Percentiles rank a stretch among this genome's conserved stretches.
These are phyloP conservation scores for Drosophila arizonae DNA, from an alignment of 1,140 invertebrate species.

Conservation along the genomic window DNA sequence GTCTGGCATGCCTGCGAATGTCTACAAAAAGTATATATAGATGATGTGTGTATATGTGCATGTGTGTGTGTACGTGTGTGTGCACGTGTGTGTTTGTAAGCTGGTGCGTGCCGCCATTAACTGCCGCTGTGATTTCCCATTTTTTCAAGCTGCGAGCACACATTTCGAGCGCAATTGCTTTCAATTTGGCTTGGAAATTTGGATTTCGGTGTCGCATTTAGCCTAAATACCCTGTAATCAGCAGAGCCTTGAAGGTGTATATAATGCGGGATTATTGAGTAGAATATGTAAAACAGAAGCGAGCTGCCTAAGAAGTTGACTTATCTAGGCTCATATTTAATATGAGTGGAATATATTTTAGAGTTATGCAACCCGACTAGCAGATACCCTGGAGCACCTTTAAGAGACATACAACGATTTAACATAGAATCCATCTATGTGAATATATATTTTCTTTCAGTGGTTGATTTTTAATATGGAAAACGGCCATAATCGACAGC, in stretches of 20 bases:
- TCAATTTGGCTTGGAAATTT: slow-evolving; percentile 21
- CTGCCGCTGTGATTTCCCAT: slow-evolving; percentile 48
- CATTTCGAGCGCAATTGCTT: slow-evolving; percentile 24
- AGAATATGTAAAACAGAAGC: neutral
- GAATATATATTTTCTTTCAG: too few species aligned
- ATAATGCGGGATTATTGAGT: neutral
- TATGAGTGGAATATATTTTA: too few species aligned
- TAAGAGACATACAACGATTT: too few species aligned
- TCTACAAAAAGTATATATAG: neutral
- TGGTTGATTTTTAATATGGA: too few species aligned
- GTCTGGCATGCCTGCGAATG: neutral
- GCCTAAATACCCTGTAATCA: neutral
- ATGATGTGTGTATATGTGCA: neutral
- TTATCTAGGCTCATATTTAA: too few species aligned
- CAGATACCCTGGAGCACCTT: too few species aligned
- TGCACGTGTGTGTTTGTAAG: slow-evolving; percentile 2
- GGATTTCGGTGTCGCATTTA: neutral
- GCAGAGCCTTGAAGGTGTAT: neutral
- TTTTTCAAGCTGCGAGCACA: slow-evolving; percentile 28
- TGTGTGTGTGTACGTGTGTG: neutral
- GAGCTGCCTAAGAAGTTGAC: neutral
- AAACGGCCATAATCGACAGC: too few species aligned
- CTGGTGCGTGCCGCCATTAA: slow-evolving; percentile 49
- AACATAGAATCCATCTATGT: too few species aligned
- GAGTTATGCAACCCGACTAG: too few species aligned